Evolutionary conservation across 2,113 vertebrate genomes (phyloP).

Genomic region (Etia nguti): DNA sequence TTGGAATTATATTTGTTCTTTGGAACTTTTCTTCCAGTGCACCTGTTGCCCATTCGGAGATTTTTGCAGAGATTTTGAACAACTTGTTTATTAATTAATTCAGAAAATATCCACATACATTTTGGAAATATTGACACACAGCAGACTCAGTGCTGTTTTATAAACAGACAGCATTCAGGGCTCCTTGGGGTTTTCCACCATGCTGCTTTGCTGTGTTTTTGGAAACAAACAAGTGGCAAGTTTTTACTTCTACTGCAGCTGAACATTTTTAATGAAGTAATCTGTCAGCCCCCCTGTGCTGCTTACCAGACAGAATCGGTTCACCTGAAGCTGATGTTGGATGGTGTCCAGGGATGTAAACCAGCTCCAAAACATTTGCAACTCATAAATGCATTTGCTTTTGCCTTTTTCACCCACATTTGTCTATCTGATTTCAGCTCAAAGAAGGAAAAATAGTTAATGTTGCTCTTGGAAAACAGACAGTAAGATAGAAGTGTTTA

Average conservation of each 20-base stretch:
- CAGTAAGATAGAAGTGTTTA: background rate
- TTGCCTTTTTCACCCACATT: background rate
- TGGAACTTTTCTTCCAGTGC: background rate
- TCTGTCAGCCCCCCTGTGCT: background rate
- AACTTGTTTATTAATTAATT: background rate
- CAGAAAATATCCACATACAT: background rate
- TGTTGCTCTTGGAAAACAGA: background rate
- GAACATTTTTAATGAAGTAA: constrained; percentile 2
- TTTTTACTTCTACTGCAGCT: background rate
- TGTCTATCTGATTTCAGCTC: background rate
- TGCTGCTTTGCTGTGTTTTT: background rate
- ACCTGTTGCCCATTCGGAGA: background rate
- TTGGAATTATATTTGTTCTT: background rate
- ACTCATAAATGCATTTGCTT: background rate
- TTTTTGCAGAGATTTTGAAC: background rate
- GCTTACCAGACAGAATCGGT: background rate
- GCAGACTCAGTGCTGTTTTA: background rate
- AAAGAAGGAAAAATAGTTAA: background rate
- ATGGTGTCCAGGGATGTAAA: constrained; percentile 1
- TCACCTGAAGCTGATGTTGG: background rate
- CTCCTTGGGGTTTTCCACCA: background rate
- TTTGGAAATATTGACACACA: background rate
- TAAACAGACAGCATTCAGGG: background rate
- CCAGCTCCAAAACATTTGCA: background rate
- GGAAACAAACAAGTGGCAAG: background rate